Evolutionary conservation across 2,797 vertebrate genomes (phyloP).

Genomic region (Trachops cirrhosus): DNA sequence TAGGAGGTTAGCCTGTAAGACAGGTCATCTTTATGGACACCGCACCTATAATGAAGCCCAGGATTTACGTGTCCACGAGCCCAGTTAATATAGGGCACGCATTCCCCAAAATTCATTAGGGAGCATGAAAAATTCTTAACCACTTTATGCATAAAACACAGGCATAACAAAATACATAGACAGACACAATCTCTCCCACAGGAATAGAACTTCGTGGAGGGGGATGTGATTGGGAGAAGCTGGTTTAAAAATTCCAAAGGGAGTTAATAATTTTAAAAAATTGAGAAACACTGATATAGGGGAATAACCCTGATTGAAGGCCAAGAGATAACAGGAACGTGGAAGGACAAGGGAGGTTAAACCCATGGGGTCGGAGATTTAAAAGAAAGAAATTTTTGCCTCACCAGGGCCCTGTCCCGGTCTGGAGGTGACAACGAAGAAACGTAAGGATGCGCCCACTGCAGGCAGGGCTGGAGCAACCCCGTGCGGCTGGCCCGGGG

Average conservation of each 20-base stretch:
- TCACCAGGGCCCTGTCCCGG: background rate
- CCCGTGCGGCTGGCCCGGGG: background rate
- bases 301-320: background rate
- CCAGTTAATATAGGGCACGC: background rate
- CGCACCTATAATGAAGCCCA: background rate
- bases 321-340: background rate
- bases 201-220: background rate
- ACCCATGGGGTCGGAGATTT: background rate
- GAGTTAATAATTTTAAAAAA: background rate
- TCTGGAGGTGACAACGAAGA: background rate
- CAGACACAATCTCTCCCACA: background rate
- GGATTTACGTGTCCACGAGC: background rate
- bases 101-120: background rate
- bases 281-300: background rate
- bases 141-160: background rate
- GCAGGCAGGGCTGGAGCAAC: background rate
- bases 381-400: background rate
- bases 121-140: background rate
- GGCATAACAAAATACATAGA: background rate
- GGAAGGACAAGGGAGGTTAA: background rate
- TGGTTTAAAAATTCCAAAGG: background rate
- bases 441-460: accelerated
- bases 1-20: background rate
- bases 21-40: background rate
- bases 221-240: background rate